A percentile compares a stretch with the other conserved stretches of the same genome.
Evolutionary conservation across 2,797 vertebrate species (phyloP).

Genomic region (Smutsia gigantea): DNA sequence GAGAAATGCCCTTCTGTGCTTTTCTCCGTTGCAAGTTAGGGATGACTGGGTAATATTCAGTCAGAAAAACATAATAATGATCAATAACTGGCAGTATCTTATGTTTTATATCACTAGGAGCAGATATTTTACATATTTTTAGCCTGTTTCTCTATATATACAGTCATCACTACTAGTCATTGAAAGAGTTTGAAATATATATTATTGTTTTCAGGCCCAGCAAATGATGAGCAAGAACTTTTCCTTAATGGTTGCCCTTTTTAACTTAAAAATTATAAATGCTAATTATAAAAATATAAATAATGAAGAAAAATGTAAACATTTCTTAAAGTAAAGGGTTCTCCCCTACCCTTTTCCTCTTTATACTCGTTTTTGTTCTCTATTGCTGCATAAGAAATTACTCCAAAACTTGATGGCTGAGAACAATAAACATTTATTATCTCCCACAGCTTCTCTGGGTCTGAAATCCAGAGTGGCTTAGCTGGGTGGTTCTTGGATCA

Average conservation of each 20-base stretch:
- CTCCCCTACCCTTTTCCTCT: neutral
- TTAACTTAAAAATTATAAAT: conserved; percentile 13
- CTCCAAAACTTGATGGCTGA: neutral
- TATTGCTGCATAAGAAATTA: conserved; percentile 19
- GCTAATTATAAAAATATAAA: conserved; percentile 19
- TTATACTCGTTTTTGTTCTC: neutral
- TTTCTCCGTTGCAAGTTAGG: conserved; percentile 52
- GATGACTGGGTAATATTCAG: conserved; percentile 52
- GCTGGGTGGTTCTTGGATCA: neutral
- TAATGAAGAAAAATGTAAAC: conserved; percentile 23
- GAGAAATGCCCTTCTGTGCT: conserved; percentile 52
- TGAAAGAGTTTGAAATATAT: conserved; percentile 26
- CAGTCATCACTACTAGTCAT: neutral
- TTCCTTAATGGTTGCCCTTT: neutral
- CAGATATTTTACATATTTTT: neutral
- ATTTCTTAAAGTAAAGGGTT: neutral
- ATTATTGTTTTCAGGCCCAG: conserved; percentile 1
- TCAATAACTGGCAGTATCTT: conserved; percentile 18
- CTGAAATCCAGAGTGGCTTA: neutral
- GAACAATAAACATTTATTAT: neutral
- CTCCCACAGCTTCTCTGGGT: neutral
- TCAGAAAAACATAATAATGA: conserved; percentile 67
- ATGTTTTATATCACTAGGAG: conserved; percentile 45
- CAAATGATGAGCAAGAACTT: conserved; percentile 15
- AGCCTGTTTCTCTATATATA: neutral